Conservation (phyloP, 2,797 vertebrate genomes). For the Catharus ustulatus region DNA sequence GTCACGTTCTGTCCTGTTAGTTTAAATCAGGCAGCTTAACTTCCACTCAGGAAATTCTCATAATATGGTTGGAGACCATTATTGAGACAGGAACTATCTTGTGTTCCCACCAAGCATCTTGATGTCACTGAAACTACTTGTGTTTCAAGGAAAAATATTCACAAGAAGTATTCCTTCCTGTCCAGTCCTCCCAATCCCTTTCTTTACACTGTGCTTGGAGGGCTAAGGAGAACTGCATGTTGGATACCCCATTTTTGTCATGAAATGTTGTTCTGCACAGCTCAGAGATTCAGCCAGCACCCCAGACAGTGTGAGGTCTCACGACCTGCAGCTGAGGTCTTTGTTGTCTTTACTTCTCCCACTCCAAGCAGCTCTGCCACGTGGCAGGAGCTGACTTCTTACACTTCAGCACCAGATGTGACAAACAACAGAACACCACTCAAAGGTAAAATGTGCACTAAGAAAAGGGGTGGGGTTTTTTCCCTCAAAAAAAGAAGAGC, state of each 20-base stretch:
- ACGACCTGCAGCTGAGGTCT: neutral
- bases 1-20: neutral
- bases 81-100: too few relatives aligned
- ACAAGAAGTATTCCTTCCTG: neutral
- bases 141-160: neutral
- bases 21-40: neutral
- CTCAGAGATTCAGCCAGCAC: neutral
- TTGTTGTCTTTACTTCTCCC: neutral
- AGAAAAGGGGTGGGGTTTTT: neutral
- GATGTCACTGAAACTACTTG: neutral
- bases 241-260: neutral
- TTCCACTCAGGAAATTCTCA: neutral
- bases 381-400: neutral
- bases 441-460: neutral
- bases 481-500: neutral
- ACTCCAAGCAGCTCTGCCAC: neutral
- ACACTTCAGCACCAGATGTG: neutral
- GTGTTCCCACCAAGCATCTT: neutral
- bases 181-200: neutral
- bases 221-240: neutral
- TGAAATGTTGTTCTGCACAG: neutral
- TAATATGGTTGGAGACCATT: neutral
- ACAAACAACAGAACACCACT: neutral
- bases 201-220: neutral
- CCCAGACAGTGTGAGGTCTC: neutral